These are phyloP conservation scores for Oncorhynchus masou DNA, from an alignment of 2,113 vertebrate species.

Conservation along the genomic window DNA sequence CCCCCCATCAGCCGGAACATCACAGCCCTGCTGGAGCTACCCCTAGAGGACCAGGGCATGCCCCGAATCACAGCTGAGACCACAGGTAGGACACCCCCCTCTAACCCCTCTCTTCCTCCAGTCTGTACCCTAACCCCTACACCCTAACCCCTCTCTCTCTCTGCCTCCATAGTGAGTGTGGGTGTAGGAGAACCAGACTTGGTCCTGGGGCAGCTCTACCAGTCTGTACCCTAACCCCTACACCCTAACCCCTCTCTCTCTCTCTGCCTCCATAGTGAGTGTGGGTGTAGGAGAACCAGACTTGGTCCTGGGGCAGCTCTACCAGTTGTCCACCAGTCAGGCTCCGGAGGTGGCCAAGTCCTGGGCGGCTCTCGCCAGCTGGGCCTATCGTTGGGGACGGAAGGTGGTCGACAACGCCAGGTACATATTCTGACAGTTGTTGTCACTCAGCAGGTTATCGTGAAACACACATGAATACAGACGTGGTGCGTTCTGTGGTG, in stretches of 20 bases:
- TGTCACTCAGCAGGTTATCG: too few species aligned
- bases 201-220: slow-evolving; percentile 92
- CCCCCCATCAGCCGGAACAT: slow-evolving; percentile 86
- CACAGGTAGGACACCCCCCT: slow-evolving; percentile 76
- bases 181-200: slow-evolving; percentile 96
- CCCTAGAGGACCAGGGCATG: slow-evolving; percentile 82
- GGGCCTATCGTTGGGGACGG: slow-evolving; percentile 97
- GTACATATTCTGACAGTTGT: slow-evolving; percentile 63
- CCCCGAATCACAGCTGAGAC: slow-evolving; percentile 88
- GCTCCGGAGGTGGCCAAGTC: slow-evolving; percentile 97
- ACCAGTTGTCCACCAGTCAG: slow-evolving; percentile 90
- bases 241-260: not conserved
- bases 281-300: slow-evolving; percentile 97
- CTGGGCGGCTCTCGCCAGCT: slow-evolving; percentile 95
- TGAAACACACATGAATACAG: too few species aligned
- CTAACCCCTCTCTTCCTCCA: slow-evolving; percentile 43
- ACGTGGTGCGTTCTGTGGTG: too few species aligned
- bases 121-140: not conserved
- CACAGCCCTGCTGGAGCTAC: slow-evolving; percentile 83
- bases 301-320: slow-evolving; percentile 92
- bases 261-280: slow-evolving; percentile 74
- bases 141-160: not conserved
- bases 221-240: slow-evolving; percentile 50
- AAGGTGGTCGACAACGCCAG: slow-evolving; percentile 98
- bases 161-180: slow-evolving; percentile 68